Base-by-base conservation (phyloP, 2,888 invertebrate species). In the Scaptomyza caliginosa region DNA sequence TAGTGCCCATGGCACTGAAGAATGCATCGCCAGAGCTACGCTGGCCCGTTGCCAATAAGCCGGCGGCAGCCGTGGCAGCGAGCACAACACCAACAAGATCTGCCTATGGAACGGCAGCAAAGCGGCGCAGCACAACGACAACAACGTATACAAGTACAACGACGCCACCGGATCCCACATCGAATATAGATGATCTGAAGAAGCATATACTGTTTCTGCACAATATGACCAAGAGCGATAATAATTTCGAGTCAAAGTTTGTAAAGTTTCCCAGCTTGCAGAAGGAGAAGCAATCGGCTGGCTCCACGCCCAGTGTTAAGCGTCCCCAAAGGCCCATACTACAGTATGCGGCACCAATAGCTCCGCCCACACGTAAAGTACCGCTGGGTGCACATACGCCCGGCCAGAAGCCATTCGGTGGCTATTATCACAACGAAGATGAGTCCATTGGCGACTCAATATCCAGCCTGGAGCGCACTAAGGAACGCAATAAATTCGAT, bases 1-100 rank as follows among this genome's bases (percentile, higher is more conserved):
- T 91, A 56, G 90, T 91, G 40, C 91, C 91, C 2, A 90, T 91
- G 90, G 91, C 91, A 5, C 62, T 91, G 24, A 91, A 91, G 56
- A 91, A 91, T 67, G 86, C 90, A 7, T 87, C 90, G 10, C 89
- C 89, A 0, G 90, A 90, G 66, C 85, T 89, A 4, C 88, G 86
- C 26, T 76, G 82, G 63, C 48, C 80, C 28, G 74, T 21, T 1
- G n/a, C 74, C 0, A 68, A 30, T 10, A 52, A 79, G 28, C 50
- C 70, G 11, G 59, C 78, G 28, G 51, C 70, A 10, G 59, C 78
- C 0, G 67, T 74, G 4, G 42, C 65, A n/a, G 65, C 76, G 0
- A 63, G 76, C n/a, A 74, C 77, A 7, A 68, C 70, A 23, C 59
- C 80, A 8, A 75, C 78, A 8, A 34, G 65, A 4, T 74, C 79